Conservation (phyloP, 2,797 vertebrate genomes). For the Pangasius djambal region DNA sequence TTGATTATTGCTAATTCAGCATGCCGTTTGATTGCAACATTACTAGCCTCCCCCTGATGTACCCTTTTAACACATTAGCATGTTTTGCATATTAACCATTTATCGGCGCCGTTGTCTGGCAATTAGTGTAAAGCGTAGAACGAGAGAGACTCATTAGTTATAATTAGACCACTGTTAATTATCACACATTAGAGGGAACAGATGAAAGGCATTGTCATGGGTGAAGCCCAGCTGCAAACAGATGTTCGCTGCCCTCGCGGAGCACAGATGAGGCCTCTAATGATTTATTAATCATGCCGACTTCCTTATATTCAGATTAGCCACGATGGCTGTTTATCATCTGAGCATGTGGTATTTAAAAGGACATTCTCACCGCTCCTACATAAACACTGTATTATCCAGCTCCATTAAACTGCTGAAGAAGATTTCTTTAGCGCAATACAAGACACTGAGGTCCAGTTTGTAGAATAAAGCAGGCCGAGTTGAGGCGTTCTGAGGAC, state of each 20-base stretch:
- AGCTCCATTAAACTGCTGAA: conserved; percentile 52
- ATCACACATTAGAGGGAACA: conserved; percentile 76
- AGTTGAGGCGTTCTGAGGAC: not conserved
- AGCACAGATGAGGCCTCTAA: conserved; percentile 49
- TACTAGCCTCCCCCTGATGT: conserved; percentile 46
- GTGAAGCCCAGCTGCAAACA: conserved; percentile 59
- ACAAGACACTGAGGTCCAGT: not conserved
- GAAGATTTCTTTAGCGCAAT: conserved; percentile 19
- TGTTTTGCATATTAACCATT: conserved; percentile 58
- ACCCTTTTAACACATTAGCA: conserved; percentile 56
- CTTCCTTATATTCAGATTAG: conserved; percentile 60
- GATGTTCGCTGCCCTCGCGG: conserved; percentile 57
- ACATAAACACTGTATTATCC: conserved; percentile 53
- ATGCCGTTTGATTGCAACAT: conserved; percentile 70
- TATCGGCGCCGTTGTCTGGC: conserved; percentile 65
- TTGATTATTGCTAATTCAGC: conserved; percentile 87
- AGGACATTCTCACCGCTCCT: conserved; percentile 40
- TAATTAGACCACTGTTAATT: conserved; percentile 87
- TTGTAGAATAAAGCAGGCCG: conserved; percentile 14
- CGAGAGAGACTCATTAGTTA: conserved; percentile 82
- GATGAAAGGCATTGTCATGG: conserved; percentile 58
- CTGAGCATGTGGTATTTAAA: conserved; percentile 40
- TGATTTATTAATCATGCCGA: conserved; percentile 63
- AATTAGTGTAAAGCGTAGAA: conserved; percentile 76
- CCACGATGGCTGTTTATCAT: conserved; percentile 53